Percentiles rank a stretch among this genome's conserved stretches.
phyloP scores from a whole-genome alignment of 2,113 vertebrate genomes.

The Pachypanchax playfairii region DNA sequence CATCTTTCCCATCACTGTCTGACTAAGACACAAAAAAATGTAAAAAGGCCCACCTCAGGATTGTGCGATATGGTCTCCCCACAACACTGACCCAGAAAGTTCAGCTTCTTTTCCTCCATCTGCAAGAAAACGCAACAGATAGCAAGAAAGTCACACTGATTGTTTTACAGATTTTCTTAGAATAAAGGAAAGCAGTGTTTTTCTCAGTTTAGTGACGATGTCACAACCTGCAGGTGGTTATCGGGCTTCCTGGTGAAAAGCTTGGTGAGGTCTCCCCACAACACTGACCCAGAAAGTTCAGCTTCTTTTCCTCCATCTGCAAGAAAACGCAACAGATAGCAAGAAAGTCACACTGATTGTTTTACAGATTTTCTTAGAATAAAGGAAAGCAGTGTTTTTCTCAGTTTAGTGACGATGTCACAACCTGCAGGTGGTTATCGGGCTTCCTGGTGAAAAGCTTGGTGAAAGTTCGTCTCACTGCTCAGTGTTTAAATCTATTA shows the following conservation, averaged over 20 bases:
- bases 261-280: constrained; percentile 4
- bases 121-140: constrained; percentile 40
- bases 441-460: constrained; percentile 12
- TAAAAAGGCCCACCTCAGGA: constrained; percentile 32
- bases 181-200: constrained; percentile 3
- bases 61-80: constrained; percentile 29
- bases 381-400: neutral
- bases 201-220: neutral
- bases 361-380: constrained; percentile 21
- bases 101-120: constrained; percentile 10
- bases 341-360: constrained; percentile 16
- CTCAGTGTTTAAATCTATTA: too few relatives aligned
- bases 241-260: constrained; percentile 9
- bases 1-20: constrained; percentile 33
- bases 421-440: neutral
- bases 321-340: constrained; percentile 41
- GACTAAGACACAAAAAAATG: constrained; percentile 30
- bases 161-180: constrained; percentile 13
- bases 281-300: constrained; percentile 55
- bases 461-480: too few relatives aligned
- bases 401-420: neutral
- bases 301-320: constrained; percentile 20
- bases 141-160: constrained; percentile 27
- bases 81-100: constrained; percentile 57
- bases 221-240: neutral